A percentile compares a stretch with the other conserved stretches of the same genome.
These are phyloP conservation scores for Lymantria monacha DNA, from an alignment of 2,888 invertebrate species.

Conservation along the genomic window DNA sequence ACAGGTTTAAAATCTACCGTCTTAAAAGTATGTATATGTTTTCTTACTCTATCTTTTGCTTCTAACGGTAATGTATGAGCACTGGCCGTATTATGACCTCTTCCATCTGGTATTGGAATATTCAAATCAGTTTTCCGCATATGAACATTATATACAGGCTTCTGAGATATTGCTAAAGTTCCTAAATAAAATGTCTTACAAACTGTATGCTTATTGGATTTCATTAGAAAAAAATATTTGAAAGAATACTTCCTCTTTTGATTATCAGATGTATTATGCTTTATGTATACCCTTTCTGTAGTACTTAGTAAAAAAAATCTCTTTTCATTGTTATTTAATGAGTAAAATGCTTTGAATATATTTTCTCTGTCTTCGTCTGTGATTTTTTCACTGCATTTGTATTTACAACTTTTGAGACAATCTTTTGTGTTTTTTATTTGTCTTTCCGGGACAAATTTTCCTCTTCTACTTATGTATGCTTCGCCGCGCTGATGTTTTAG, in stretches of 20 bases:
- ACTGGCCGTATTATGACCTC: conserved; percentile 63
- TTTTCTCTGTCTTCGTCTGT: conserved; percentile 62
- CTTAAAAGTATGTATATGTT: conserved; percentile 60
- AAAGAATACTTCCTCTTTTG: conserved; percentile 63
- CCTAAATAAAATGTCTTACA: conserved; percentile 76
- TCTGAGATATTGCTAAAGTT: conserved; percentile 71
- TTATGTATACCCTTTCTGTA: conserved; percentile 62
- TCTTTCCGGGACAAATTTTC: conserved; percentile 67
- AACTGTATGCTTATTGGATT: conserved; percentile 59
- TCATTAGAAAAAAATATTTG: conserved; percentile 67
- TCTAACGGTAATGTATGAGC: conserved; percentile 59
- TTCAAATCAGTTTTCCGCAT: conserved; percentile 68
- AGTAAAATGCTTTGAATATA: conserved; percentile 72
- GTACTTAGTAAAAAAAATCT: conserved; percentile 70
- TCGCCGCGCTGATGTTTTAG: conserved; percentile 70
- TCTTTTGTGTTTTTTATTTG: conserved; percentile 64
- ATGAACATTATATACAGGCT: conserved; percentile 74
- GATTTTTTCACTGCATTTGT: conserved; percentile 67
- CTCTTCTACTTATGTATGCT: conserved; percentile 66
- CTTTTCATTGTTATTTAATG: conserved; percentile 67
- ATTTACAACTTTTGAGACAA: conserved; percentile 65
- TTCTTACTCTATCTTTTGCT: conserved; percentile 62
- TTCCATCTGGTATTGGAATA: conserved; percentile 70
- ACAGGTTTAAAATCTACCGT: conserved; percentile 62
- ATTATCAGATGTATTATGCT: conserved; percentile 43